These are phyloP conservation scores for Mamestra brassicae DNA, from an alignment of 2,888 invertebrate species.

Conservation along the genomic window DNA sequence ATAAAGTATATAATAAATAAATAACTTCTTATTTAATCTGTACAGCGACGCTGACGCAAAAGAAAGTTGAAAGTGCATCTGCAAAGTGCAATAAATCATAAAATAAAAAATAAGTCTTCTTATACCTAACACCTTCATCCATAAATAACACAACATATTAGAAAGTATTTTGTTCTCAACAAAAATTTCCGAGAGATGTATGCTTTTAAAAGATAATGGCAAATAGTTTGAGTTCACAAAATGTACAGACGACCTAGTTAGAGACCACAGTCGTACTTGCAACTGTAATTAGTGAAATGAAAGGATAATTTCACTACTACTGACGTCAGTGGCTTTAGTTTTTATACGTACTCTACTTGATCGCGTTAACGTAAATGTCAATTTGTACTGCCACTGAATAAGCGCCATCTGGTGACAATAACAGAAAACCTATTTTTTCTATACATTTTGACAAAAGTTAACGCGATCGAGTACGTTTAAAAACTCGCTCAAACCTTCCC, in stretches of 20 bases:
- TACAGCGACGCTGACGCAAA: background rate
- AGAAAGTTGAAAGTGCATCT: background rate
- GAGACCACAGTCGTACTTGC: background rate
- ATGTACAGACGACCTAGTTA: background rate
- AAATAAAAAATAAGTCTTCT: background rate
- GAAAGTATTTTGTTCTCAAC: background rate
- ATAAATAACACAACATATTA: background rate
- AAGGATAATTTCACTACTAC: background rate
- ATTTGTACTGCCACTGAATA: too few relatives aligned
- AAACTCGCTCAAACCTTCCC: too few relatives aligned
- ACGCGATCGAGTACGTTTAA: too few relatives aligned
- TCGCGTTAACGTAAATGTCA: too few relatives aligned
- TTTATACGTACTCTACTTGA: background rate
- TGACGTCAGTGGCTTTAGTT: background rate
- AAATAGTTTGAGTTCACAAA: too few relatives aligned
- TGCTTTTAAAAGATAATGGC: background rate
- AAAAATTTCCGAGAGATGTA: too few relatives aligned
- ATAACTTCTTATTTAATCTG: too few relatives aligned
- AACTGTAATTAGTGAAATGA: conserved; percentile 6
- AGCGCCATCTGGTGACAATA: too few relatives aligned
- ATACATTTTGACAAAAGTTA: too few relatives aligned
- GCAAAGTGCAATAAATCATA: background rate
- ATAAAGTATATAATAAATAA: too few relatives aligned
- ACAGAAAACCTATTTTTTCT: too few relatives aligned
- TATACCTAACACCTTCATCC: background rate